These are phyloP conservation scores for Horisme vitalbata DNA, from an alignment of 2,888 invertebrate species.

Conservation along the genomic window DNA sequence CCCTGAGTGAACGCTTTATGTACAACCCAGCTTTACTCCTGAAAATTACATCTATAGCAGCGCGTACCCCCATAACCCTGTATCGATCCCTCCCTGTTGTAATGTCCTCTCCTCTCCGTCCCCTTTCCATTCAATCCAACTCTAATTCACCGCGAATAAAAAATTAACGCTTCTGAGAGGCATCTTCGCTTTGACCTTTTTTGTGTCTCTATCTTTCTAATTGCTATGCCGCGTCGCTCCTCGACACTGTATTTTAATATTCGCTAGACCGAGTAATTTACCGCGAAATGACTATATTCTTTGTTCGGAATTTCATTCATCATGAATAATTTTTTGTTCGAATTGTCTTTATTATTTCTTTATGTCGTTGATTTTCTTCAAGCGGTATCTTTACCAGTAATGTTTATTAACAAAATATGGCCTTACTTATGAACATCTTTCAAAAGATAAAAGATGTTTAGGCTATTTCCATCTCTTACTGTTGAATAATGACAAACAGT, in stretches of 20 bases:
- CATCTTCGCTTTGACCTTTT: constrained; percentile 36
- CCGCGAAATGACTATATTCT: constrained; percentile 36
- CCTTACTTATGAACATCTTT: too few species aligned
- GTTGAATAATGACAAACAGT: too few species aligned
- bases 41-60: constrained; percentile 32
- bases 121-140: constrained; percentile 34
- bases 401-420: too few species aligned
- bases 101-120: constrained; percentile 17
- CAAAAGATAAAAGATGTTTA: too few species aligned
- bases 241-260: constrained; percentile 40
- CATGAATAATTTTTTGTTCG: too few species aligned
- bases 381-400: too few species aligned
- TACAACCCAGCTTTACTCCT: constrained; percentile 20
- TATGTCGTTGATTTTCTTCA: too few species aligned
- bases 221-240: constrained; percentile 42
- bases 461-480: too few species aligned
- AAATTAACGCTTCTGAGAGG: constrained; percentile 46
- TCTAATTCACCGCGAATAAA: constrained; percentile 47
- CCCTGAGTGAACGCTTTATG: constrained; percentile 17
- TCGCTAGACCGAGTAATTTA: constrained; percentile 41
- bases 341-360: neutral
- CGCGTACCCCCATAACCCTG: constrained; percentile 33
- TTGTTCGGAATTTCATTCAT: neutral
- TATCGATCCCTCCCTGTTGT: constrained; percentile 36
- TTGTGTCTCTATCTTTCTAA: constrained; percentile 48